A percentile compares a stretch with the other conserved stretches of the same genome.
Conservation (phyloP, 2,888 invertebrate species). For the Alviniconcha strummeri region DNA sequence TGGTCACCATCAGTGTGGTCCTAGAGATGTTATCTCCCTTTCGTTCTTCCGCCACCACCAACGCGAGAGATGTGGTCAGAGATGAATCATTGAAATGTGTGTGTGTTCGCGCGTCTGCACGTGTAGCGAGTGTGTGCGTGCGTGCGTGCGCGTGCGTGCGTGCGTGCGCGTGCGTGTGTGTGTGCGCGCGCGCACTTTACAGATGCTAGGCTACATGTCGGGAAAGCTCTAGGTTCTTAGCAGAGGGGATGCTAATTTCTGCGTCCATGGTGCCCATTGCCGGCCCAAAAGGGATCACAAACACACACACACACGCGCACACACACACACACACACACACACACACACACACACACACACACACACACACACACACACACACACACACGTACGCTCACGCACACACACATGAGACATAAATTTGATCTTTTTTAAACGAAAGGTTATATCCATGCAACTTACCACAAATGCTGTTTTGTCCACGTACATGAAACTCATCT, state of each 20-base stretch:
- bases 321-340: background rate
- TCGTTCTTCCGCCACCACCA: background rate
- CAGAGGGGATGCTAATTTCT: too few relatives aligned
- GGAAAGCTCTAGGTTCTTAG: too few relatives aligned
- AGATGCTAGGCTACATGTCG: too few relatives aligned
- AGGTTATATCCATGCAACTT: background rate
- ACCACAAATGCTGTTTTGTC: conserved; percentile 38
- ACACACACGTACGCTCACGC: background rate
- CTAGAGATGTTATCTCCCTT: background rate
- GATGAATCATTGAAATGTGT: background rate
- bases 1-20: too few relatives aligned
- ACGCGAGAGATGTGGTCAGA: too few relatives aligned
- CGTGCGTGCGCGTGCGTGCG: background rate
- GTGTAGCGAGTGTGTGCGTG: background rate
- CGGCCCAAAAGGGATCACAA: too few relatives aligned
- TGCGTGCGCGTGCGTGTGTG: conserved; percentile 10
- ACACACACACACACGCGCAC: background rate
- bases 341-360: background rate
- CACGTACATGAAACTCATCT: conserved; percentile 36
- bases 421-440: background rate
- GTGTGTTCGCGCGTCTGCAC: background rate
- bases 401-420: background rate
- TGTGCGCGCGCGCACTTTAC: background rate
- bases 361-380: background rate
- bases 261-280: too few relatives aligned